Evolutionary conservation across 2,797 vertebrate species (phyloP).

Genomic region (Gobio occitaniae): DNA sequence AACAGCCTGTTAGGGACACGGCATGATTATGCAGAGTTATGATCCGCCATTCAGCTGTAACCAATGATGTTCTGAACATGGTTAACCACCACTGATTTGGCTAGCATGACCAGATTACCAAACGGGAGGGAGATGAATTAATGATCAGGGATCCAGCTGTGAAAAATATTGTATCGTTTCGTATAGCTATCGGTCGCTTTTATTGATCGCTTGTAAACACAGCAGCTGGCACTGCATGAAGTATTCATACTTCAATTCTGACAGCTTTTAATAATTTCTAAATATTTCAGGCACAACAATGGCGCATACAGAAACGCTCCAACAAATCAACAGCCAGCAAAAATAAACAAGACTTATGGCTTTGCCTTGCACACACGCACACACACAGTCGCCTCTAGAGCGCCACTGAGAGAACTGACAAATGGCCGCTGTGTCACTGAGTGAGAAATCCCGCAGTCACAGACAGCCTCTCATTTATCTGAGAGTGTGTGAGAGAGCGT

Average conservation of each 20-base stretch:
- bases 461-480: slow-evolving; percentile 58
- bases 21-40: slow-evolving; percentile 42
- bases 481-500: slow-evolving; percentile 25
- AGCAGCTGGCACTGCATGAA: slow-evolving; percentile 67
- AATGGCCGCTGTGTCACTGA: slow-evolving; percentile 58
- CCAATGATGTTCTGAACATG: slow-evolving; percentile 20
- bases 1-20: slow-evolving; percentile 36
- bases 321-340: slow-evolving; percentile 65
- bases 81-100: slow-evolving; percentile 41
- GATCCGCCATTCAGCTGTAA: slow-evolving; percentile 20
- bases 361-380: slow-evolving; percentile 2
- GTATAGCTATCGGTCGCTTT: slow-evolving; percentile 61
- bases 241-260: slow-evolving; percentile 71
- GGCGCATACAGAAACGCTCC: slow-evolving; percentile 56
- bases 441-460: slow-evolving; percentile 60
- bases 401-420: slow-evolving; percentile 57
- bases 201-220: slow-evolving; percentile 70
- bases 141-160: slow-evolving; percentile 52
- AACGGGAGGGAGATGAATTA: slow-evolving; percentile 50
- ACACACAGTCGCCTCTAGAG: slow-evolving; percentile 38
- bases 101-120: slow-evolving; percentile 56
- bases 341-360: slow-evolving; percentile 67
- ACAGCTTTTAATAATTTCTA: slow-evolving; percentile 66
- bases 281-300: slow-evolving; percentile 69
- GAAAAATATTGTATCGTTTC: slow-evolving; percentile 56